These are phyloP conservation scores for Prunella strophiata DNA, from an alignment of 2,797 vertebrate species.

Conservation along the genomic window DNA sequence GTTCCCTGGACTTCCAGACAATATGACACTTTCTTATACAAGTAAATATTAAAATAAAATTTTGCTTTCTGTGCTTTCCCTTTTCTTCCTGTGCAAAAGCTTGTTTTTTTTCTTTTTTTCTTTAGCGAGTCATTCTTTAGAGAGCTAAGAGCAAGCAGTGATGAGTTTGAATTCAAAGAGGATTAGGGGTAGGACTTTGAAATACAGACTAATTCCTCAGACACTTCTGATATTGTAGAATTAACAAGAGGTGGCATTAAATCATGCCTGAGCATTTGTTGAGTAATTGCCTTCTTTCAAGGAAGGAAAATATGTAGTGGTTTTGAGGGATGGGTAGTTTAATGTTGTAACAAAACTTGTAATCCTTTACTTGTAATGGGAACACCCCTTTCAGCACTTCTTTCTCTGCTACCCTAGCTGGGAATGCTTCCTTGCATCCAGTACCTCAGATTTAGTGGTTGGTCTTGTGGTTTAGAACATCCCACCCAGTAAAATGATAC, in stretches of 20 bases:
- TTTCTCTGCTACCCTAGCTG: background rate
- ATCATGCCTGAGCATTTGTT: slow-evolving; percentile 17
- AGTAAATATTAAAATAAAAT: background rate
- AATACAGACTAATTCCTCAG: slow-evolving; percentile 35
- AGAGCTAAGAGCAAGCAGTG: background rate
- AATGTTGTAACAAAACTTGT: background rate
- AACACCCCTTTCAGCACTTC: background rate
- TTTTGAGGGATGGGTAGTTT: slow-evolving; percentile 29
- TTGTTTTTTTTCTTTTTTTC: no score
- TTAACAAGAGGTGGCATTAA: slow-evolving; percentile 31
- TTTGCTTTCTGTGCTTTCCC: background rate
- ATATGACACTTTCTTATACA: background rate
- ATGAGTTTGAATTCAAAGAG: background rate
- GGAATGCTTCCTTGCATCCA: background rate
- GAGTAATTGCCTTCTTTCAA: slow-evolving; percentile 28
- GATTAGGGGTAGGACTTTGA: slow-evolving; percentile 22
- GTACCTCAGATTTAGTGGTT: background rate
- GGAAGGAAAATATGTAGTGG: background rate
- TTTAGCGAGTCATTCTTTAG: background rate
- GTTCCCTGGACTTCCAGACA: background rate
- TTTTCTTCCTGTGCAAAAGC: background rate
- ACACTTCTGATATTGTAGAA: slow-evolving; percentile 20
- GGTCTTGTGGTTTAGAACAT: background rate
- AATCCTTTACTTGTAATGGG: background rate
- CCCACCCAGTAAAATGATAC: background rate